phyloP scores from a whole-genome alignment of 2,888 invertebrate genomes.

The Drosophila fulvimacula region DNA sequence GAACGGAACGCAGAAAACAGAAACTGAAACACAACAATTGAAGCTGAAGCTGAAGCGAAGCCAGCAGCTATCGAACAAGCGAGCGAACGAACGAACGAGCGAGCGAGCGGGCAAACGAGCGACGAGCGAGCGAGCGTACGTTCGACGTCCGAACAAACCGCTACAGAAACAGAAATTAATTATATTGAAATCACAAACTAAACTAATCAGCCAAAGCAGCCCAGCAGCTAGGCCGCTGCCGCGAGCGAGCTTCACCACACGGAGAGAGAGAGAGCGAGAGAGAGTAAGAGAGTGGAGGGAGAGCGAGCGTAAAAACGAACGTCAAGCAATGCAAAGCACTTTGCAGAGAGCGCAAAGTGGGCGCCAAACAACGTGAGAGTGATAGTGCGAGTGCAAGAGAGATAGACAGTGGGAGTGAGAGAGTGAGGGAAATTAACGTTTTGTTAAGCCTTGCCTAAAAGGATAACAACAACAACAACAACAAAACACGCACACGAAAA shows the following conservation, averaged over 20 bases:
- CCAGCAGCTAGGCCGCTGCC: constrained; percentile 35
- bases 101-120: constrained; percentile 16
- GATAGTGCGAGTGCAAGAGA: constrained; percentile 9
- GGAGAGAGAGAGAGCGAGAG: constrained; percentile 3
- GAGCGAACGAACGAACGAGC: constrained; percentile 25
- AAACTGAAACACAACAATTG: constrained; percentile 50
- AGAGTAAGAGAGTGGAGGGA: background rate
- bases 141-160: constrained; percentile 74
- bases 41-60: constrained; percentile 43
- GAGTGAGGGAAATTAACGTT: constrained; percentile 36
- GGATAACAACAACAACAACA: constrained; percentile 40
- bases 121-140: constrained; percentile 51
- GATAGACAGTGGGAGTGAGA: constrained; percentile 4
- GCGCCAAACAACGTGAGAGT: constrained; percentile 16
- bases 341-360: constrained; percentile 21
- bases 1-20: constrained; percentile 53
- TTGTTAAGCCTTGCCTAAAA: constrained; percentile 41
- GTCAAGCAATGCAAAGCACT: constrained; percentile 18
- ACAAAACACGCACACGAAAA: constrained; percentile 5
- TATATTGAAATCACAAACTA: constrained; percentile 79
- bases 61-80: constrained; percentile 32
- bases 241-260: constrained; percentile 49
- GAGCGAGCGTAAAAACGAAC: background rate
- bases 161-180: constrained; percentile 78
- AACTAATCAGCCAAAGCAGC: constrained; percentile 73